These are phyloP conservation scores for Argya squamiceps DNA, from an alignment of 2,797 vertebrate species.

Conservation along the genomic window DNA sequence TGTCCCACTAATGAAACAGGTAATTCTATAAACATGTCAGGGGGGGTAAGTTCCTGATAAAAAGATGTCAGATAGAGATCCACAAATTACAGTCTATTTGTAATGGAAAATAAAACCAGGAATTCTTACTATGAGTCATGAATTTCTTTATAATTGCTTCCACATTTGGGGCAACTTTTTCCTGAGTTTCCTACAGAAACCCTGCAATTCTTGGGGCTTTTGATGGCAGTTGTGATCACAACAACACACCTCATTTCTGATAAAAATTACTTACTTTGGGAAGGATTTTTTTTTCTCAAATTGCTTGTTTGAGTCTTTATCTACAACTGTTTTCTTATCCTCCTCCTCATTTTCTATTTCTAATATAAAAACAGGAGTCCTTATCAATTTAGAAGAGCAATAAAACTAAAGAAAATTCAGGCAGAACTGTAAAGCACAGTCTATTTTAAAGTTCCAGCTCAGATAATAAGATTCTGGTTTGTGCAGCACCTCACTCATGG, in stretches of 20 bases:
- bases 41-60: not conserved
- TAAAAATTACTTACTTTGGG: slow-evolving; percentile 63
- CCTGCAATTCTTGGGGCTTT: not conserved
- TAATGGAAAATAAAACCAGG: slow-evolving; percentile 73
- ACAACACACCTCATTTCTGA: slow-evolving; percentile 60
- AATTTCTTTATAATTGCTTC: slow-evolving; percentile 81
- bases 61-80: not conserved
- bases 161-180: slow-evolving; percentile 70
- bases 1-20: not conserved
- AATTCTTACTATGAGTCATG: slow-evolving; percentile 76
- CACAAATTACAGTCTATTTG: slow-evolving; percentile 47
- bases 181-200: slow-evolving; percentile 62
- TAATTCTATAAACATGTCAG: not conserved
- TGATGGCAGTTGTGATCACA: not conserved
- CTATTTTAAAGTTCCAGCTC: slow-evolving; percentile 20
- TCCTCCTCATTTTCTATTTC: slow-evolving; percentile 15
- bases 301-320: slow-evolving; percentile 69
- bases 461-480: not conserved
- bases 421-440: not conserved
- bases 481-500: not conserved
- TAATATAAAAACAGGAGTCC: slow-evolving; percentile 7
- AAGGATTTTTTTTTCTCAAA: slow-evolving; percentile 75
- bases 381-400: slow-evolving; percentile 29
- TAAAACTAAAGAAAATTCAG: slow-evolving; percentile 43
- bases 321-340: slow-evolving; percentile 9